Conservation (phyloP, 2,113 vertebrate genomes). For the Gobio gobio region DNA sequence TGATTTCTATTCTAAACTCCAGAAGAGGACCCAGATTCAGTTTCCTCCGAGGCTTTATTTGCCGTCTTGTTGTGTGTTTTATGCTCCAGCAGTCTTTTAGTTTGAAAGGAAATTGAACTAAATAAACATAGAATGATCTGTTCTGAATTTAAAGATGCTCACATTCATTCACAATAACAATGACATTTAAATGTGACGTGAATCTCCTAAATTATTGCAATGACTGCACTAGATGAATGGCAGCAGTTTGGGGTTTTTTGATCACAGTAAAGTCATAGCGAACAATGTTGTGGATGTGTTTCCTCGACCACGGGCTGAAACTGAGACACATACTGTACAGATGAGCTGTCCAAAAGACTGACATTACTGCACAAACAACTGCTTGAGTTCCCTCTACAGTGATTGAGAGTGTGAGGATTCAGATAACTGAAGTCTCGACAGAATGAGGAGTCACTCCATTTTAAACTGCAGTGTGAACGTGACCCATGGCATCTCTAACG, state of each 20-base stretch:
- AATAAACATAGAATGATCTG: background rate
- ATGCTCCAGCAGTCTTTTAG: constrained; percentile 1
- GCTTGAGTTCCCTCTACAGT: background rate
- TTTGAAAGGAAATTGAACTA: background rate
- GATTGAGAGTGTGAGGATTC: background rate
- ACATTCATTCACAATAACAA: background rate
- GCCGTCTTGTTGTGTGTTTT: background rate
- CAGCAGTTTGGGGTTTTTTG: background rate
- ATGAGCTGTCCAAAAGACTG: background rate
- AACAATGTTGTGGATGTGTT: background rate
- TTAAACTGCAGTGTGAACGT: background rate
- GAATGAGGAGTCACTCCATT: background rate
- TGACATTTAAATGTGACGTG: background rate
- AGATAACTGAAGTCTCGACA: background rate
- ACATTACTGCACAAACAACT: background rate
- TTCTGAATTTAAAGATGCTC: background rate
- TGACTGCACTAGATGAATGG: background rate
- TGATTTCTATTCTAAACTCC: background rate
- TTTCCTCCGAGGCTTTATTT: background rate
- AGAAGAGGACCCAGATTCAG: constrained; percentile 14
- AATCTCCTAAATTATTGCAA: background rate
- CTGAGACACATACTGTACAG: no score
- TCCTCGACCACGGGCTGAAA: background rate
- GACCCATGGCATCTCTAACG: background rate
- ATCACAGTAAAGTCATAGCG: background rate